phyloP scores from a whole-genome alignment of 2,888 invertebrate genomes.

The Orthosia cruda region DNA sequence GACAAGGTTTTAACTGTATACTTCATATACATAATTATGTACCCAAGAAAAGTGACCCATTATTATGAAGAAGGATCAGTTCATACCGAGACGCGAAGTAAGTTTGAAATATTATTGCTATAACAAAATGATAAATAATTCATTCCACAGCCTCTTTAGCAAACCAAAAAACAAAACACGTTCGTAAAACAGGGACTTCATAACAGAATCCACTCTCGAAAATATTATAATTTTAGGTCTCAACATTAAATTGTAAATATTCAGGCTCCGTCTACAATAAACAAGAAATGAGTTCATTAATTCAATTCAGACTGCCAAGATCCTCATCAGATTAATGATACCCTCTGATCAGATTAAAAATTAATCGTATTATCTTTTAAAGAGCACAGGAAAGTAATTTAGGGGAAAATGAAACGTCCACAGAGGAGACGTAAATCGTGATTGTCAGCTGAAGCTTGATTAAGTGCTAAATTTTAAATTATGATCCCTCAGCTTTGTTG shows the following conservation, averaged over 20 bases:
- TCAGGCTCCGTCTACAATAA: conserved; percentile 68
- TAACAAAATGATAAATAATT: conserved; percentile 8
- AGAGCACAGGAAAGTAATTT: conserved; percentile 83
- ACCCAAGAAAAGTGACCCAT: background rate
- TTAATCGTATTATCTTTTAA: conserved; percentile 82
- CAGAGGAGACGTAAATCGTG: conserved; percentile 83
- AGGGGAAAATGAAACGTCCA: conserved; percentile 85
- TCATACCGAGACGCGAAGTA: background rate
- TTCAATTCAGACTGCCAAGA: conserved; percentile 49
- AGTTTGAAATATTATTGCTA: background rate
- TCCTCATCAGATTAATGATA: conserved; percentile 61
- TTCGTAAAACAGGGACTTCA: conserved; percentile 68
- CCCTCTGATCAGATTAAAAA: conserved; percentile 83
- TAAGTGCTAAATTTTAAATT: conserved; percentile 90
- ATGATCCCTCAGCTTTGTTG: conserved; percentile 78
- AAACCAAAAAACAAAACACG: conserved; percentile 66
- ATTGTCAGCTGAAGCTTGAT: conserved; percentile 88
- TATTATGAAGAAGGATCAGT: background rate
- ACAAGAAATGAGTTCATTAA: conserved; percentile 79
- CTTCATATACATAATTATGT: background rate
- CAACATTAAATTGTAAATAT: conserved; percentile 77
- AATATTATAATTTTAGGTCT: conserved; percentile 47
- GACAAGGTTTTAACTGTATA: background rate
- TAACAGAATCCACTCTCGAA: conserved; percentile 67
- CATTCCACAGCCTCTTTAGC: background rate